Percentiles rank a stretch among this genome's conserved stretches.
Conservation (phyloP, 2,113 vertebrate genomes). For the Cyprinodon tularosa region DNA sequence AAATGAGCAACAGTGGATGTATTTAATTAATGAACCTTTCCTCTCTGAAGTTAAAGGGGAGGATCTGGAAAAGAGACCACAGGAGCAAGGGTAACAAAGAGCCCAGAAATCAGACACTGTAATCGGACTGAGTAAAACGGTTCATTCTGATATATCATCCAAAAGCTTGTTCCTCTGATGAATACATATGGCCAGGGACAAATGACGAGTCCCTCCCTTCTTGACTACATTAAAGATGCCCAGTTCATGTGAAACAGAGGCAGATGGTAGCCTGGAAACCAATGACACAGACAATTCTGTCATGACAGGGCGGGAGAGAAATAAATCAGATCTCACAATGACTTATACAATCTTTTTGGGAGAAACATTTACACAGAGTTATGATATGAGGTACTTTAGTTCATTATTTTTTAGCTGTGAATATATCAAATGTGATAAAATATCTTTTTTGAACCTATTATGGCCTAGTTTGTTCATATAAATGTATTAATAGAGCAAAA, state of each 20-base stretch:
- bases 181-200: constrained; percentile 55
- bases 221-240: constrained; percentile 53
- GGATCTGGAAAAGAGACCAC: constrained; percentile 49
- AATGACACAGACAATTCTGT: constrained; percentile 24
- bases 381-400: background rate
- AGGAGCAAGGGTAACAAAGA: constrained; percentile 45
- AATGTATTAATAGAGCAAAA: background rate
- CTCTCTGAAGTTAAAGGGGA: constrained; percentile 62
- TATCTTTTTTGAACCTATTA: background rate
- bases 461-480: background rate
- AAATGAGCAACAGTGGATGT: constrained; percentile 66
- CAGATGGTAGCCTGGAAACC: constrained; percentile 51
- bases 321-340: constrained; percentile 24
- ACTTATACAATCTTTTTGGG: constrained; percentile 16
- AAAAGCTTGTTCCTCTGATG: constrained; percentile 55
- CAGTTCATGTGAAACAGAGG: constrained; percentile 53
- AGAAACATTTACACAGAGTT: too few relatives aligned
- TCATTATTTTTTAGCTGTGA: background rate
- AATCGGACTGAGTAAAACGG: constrained; percentile 48
- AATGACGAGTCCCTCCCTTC: constrained; percentile 35
- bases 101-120: constrained; percentile 45
- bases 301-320: constrained; percentile 34
- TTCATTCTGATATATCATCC: constrained; percentile 62
- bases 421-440: background rate
- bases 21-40: constrained; percentile 68